Evolutionary conservation across 2,888 invertebrate genomes (phyloP), one percentile per base, ranked within the genome.

Genomic region (Cryptus viduatorius): DNA sequence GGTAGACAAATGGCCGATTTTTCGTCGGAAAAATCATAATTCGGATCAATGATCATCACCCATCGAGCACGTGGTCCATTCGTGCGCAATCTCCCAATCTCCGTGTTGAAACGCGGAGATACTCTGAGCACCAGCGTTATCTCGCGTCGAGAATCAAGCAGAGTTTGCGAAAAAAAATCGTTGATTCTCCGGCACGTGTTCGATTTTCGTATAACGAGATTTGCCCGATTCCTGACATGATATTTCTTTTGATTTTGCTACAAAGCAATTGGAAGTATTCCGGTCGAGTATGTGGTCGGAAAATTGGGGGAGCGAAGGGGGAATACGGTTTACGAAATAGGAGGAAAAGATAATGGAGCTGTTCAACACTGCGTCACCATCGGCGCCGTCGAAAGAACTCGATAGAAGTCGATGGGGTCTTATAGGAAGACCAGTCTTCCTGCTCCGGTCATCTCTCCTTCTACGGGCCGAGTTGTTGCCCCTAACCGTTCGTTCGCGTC

Each of bases 141-240:
- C 46, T 48, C 14, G 46, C 1, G 46, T 48, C 10, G 10, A 4
- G 16, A 56, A 56, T 19, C 16, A 10, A 56, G 46, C 3, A 3
- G 46, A 12, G 64, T 14, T 37, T 42, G 67, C 50, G 42, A 82
- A 86, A 89, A 86, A 68, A 81, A 82, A 85, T 76, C 77, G 83
- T 88, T 85, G 85, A 89, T 86, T 83, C 86, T 75, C 56, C 65
- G 84, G 53, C 85, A 88, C 88, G 85, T 86, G 86, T 85, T 86
- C 82, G 79, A 83, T 86, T 85, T 83, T 50, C 83, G 31, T 53
- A 24, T 65, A 56, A 79, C 67, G 56, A 61, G 65, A 79, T 82
- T 56, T 46, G 19, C 24, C 71, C 19, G 31, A 37, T 7, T 1
- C 37, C 37, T 37, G 46, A 37, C 37, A 24, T 16, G 64, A 78